Evolutionary conservation across 1,140 invertebrate genomes (phyloP), one percentile per base, ranked within the genome.

Genomic region (Amyelois transitella): DNA sequence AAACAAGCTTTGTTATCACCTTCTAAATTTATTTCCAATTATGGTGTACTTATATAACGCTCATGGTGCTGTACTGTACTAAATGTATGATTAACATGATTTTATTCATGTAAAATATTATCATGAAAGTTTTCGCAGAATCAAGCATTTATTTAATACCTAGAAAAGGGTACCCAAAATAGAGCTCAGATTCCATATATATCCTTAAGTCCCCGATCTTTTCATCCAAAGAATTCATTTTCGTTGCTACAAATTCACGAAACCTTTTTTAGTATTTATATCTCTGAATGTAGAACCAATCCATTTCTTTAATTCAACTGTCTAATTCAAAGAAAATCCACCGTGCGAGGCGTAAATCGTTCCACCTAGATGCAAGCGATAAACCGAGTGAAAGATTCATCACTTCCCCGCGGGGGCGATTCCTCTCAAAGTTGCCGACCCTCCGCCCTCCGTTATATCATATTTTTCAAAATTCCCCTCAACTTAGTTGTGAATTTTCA

Each of bases 351-450:
- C 32, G 32, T 38, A 38, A 38, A 38, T 38, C 32, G 32, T 14
- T 38, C 32, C 12, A 14, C 12, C 17, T 14, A 38, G 32, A 38
- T 38, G 32, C 32, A 53, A 38, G 49, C 61, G 61, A 54, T 64
- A 64, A 59, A 58, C 53, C 53, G 52, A 59, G 56, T 59, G 50
- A 62, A 63, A 64, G 61, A 64, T 64, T 64, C 61, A 64, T 64
- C 61, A 53, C 57, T 8, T 18, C 56, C 47, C 56, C 57, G 17
- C 18, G 57, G 51, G 61, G 45, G 18, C 61, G 50, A 64, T 64
- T 59, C 43, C 54, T 64, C 57, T 59, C 57, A 14, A 64, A 64
- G 24, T 59, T 59, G 44, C 45, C 44, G 19, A 44, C 56, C 56
- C 47, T 24, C 47, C 53, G 38, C 52, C 56, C 53, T 43, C 52